phyloP scores from a whole-genome alignment of 2,888 invertebrate species.

The Trachelus tabidus region DNA sequence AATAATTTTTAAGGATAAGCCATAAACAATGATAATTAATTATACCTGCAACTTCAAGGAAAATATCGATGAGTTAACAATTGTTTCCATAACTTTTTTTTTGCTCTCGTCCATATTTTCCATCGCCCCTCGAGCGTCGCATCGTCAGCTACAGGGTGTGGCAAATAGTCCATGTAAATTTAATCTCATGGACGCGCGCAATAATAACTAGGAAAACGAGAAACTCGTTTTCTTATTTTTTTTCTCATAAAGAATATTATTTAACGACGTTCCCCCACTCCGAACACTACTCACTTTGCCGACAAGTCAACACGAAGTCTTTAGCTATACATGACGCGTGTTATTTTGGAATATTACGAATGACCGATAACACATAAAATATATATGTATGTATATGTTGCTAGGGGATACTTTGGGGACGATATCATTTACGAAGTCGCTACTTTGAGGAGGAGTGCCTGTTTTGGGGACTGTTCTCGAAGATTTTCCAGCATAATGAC shows the following conservation, averaged over 20 bases:
- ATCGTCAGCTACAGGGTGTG: conserved; percentile 46
- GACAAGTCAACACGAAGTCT: not conserved
- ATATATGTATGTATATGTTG: too few species aligned
- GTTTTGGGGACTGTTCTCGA: too few species aligned
- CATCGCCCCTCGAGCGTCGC: conserved; percentile 8
- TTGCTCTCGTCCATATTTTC: not conserved
- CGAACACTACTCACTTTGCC: not conserved
- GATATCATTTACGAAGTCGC: too few species aligned
- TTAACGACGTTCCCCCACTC: conserved; percentile 17
- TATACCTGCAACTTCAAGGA: not conserved
- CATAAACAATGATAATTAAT: too few species aligned
- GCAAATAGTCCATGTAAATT: conserved; percentile 35
- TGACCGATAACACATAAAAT: too few species aligned
- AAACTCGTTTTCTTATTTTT: conserved; percentile 36
- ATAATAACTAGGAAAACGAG: conserved; percentile 48
- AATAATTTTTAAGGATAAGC: too few species aligned
- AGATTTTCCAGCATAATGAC: too few species aligned
- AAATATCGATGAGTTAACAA: conserved; percentile 19
- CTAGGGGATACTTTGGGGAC: too few species aligned
- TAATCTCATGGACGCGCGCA: conserved; percentile 47
- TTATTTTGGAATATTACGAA: not conserved
- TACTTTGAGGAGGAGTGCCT: too few species aligned
- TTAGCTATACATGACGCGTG: not conserved
- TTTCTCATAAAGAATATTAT: conserved; percentile 1
- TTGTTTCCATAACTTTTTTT: conserved; percentile 16